Conservation (phyloP, 2,113 vertebrate species). For the Greenwoodochromis staneri region DNA sequence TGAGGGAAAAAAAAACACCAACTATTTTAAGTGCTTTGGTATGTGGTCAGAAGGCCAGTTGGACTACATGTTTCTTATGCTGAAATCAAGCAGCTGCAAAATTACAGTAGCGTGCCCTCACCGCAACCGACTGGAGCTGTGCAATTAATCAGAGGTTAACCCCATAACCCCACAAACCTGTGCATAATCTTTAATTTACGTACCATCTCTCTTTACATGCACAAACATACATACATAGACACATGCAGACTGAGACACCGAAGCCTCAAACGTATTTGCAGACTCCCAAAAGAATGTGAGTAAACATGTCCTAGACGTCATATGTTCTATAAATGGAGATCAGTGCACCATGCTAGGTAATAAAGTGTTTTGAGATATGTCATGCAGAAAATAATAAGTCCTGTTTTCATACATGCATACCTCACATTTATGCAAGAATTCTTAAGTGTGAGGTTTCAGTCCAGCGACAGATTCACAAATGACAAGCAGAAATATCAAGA, state of each 20-base stretch:
- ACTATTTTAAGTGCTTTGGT: conserved; percentile 67
- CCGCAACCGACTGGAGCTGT: conserved; percentile 66
- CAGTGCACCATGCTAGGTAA: background rate
- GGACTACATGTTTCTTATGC: conserved; percentile 51
- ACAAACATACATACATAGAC: conserved; percentile 6
- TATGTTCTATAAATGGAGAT: conserved; percentile 13
- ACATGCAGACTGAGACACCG: background rate
- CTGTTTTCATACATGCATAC: background rate
- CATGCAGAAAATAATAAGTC: background rate
- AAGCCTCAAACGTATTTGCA: background rate
- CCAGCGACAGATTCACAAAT: background rate
- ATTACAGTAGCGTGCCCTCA: conserved; percentile 67
- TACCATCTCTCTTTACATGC: conserved; percentile 21
- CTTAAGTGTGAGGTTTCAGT: background rate
- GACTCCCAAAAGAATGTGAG: background rate
- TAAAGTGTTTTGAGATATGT: background rate
- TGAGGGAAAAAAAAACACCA: conserved; percentile 9
- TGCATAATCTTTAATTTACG: conserved; percentile 64
- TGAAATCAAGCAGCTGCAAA: conserved; percentile 73
- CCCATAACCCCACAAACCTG: conserved; percentile 56
- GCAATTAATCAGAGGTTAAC: conserved; percentile 76
- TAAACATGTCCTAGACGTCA: conserved; percentile 28
- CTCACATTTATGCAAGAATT: background rate
- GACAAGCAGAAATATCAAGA: background rate
- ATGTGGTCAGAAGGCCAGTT: conserved; percentile 65